phyloP scores from a whole-genome alignment of 2,888 invertebrate species.

The Phasia obesa region DNA sequence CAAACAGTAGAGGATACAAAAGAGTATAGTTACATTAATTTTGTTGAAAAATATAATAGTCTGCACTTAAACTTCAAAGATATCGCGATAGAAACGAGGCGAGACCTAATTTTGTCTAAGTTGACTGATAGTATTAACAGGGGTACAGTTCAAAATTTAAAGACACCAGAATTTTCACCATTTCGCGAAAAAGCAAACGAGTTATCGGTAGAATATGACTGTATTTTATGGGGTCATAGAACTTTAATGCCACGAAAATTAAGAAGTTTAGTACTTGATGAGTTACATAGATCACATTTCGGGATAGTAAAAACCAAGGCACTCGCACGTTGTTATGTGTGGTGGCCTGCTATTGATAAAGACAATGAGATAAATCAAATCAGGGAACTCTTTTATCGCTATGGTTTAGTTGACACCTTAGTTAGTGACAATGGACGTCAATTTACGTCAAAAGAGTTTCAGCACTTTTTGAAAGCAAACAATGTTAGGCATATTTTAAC shows the following conservation, averaged over 20 bases:
- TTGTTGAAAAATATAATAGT: constrained; percentile 1
- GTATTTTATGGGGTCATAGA: no score
- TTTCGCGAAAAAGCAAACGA: no score
- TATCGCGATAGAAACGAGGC: constrained; percentile 11
- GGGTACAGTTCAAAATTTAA: constrained; percentile 13
- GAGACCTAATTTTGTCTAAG: no score
- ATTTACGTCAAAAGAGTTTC: no score
- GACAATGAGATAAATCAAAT: constrained; percentile 1
- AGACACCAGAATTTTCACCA: neutral
- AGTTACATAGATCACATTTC: constrained; percentile 21
- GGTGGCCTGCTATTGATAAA: constrained; percentile 28
- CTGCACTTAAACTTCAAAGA: constrained; percentile 13
- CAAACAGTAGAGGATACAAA: neutral
- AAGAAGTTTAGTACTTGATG: neutral
- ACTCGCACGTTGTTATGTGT: constrained; percentile 19
- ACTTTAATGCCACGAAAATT: no score
- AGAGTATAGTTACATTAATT: constrained; percentile 7
- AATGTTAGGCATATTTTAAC: no score
- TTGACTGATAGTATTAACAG: neutral
- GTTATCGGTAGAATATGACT: no score
- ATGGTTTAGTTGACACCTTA: constrained; percentile 17
- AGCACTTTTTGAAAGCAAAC: no score
- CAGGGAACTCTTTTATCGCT: constrained; percentile 9
- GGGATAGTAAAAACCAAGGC: constrained; percentile 15
- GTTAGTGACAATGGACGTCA: constrained; percentile 28